phyloP scores from a whole-genome alignment of 1,140 invertebrate genomes.

The Arion vulgaris region DNA sequence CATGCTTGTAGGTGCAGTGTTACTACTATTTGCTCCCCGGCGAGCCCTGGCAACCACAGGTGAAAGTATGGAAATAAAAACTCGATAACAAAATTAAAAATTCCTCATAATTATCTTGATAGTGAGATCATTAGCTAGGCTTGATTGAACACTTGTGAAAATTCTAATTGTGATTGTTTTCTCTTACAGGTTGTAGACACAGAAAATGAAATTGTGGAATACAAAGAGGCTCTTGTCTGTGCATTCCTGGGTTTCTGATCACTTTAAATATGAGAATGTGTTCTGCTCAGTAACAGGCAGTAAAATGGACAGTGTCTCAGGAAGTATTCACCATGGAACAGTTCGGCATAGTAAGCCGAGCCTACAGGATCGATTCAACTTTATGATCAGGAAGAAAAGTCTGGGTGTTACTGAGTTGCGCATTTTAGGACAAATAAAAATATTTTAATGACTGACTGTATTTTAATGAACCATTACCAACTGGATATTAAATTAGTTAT shows the following conservation, averaged over 20 bases:
- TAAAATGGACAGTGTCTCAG: conserved; percentile 56
- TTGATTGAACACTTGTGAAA: too few species aligned
- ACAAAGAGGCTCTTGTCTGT: conserved; percentile 67
- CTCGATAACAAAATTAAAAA: too few species aligned
- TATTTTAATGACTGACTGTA: too few species aligned
- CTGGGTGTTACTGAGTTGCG: conserved; percentile 11
- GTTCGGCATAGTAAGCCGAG: not conserved
- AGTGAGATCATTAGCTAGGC: too few species aligned
- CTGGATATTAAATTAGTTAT: too few species aligned
- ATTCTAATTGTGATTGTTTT: too few species aligned
- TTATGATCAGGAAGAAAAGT: conserved; percentile 22
- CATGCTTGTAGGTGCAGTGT: too few species aligned
- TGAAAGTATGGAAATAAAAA: too few species aligned
- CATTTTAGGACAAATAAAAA: conserved; percentile 9
- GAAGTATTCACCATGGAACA: conserved; percentile 62
- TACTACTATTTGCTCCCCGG: too few species aligned
- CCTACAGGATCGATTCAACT: conserved; percentile 26
- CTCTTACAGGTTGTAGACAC: conserved; percentile 40
- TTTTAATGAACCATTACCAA: too few species aligned
- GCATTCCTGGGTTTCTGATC: conserved; percentile 65
- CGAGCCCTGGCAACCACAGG: too few species aligned
- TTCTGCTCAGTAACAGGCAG: conserved; percentile 58
- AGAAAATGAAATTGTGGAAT: conserved; percentile 63
- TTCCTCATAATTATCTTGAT: too few species aligned
- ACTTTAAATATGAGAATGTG: conserved; percentile 62